These are phyloP conservation scores for Eupithecia pulchellata DNA, from an alignment of 2,888 invertebrate species.

Conservation along the genomic window DNA sequence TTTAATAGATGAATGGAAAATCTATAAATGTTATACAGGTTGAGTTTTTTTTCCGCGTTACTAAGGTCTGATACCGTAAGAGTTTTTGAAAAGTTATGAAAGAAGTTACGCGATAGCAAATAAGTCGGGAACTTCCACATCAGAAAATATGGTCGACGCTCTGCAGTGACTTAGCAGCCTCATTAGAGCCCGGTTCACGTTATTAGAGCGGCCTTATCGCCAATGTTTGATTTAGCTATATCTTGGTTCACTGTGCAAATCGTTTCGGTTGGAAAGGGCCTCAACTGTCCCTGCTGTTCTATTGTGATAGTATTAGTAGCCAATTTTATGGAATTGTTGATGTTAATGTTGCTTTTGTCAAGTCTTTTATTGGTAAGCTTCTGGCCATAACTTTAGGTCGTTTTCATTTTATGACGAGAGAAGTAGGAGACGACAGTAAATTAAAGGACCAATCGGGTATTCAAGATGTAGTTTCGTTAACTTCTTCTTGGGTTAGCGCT, in stretches of 20 bases:
- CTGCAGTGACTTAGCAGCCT: too few relatives aligned
- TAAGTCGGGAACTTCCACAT: too few relatives aligned
- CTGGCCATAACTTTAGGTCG: constrained; percentile 24
- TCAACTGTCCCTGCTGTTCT: constrained; percentile 53
- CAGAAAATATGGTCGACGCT: too few relatives aligned
- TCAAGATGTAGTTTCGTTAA: not conserved
- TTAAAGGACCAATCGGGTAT: constrained; percentile 15
- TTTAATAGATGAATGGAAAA: too few relatives aligned
- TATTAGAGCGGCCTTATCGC: too few relatives aligned
- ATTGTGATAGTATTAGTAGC: constrained; percentile 59
- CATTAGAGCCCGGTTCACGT: too few relatives aligned
- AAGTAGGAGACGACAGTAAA: constrained; percentile 9
- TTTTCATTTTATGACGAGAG: constrained; percentile 24
- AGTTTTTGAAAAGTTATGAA: too few relatives aligned
- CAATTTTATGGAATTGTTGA: constrained; percentile 42
- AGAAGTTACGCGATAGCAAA: too few relatives aligned
- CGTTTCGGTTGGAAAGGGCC: constrained; percentile 50
- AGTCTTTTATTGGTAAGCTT: constrained; percentile 34
- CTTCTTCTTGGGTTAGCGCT: not conserved
- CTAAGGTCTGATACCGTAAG: too few relatives aligned
- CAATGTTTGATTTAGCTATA: not conserved
- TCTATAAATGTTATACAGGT: too few relatives aligned
- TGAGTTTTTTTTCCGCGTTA: too few relatives aligned
- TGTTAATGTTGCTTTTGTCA: constrained; percentile 29
- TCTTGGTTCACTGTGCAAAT: constrained; percentile 13